phyloP scores from a whole-genome alignment of 1,140 invertebrate genomes.

The Helicoverpa armigera region DNA sequence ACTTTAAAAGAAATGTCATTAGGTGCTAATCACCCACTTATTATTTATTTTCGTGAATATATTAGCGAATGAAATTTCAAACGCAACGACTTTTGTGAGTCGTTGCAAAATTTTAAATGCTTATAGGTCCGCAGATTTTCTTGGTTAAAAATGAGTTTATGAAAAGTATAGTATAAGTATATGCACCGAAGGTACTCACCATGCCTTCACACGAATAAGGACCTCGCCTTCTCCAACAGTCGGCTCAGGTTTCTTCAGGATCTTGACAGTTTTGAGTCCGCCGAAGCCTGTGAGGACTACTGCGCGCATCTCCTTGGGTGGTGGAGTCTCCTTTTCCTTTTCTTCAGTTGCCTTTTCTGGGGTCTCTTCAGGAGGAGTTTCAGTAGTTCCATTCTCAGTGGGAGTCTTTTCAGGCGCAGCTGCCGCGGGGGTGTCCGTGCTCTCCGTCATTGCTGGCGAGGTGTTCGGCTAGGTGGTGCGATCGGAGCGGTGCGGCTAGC shows the following conservation, averaged over 20 bases:
- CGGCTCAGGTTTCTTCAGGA: slow-evolving; percentile 92
- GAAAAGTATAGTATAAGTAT: neutral
- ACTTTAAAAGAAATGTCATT: neutral
- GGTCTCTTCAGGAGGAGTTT: slow-evolving; percentile 85
- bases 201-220: slow-evolving; percentile 93
- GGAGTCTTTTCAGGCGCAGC: slow-evolving; percentile 84
- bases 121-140: neutral
- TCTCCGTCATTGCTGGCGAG: slow-evolving; percentile 80
- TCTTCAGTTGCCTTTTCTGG: slow-evolving; percentile 84
- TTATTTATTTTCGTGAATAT: neutral
- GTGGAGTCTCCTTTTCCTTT: slow-evolving; percentile 87
- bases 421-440: slow-evolving; percentile 83
- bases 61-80: slow-evolving; percentile 6
- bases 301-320: slow-evolving; percentile 93
- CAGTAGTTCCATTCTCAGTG: slow-evolving; percentile 84
- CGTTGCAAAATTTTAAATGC: neutral
- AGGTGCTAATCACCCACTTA: neutral
- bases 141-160: slow-evolving; percentile 36
- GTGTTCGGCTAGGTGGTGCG: slow-evolving; percentile 52
- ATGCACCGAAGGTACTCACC: slow-evolving; percentile 88
- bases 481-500: slow-evolving; percentile 69
- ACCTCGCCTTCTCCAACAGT: slow-evolving; percentile 92
- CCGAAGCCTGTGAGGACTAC: slow-evolving; percentile 94
- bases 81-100: slow-evolving; percentile 21
- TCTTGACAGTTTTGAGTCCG: slow-evolving; percentile 94